Base-by-base conservation (phyloP, 2,113 vertebrate species). In the Semnornis frantzii region DNA sequence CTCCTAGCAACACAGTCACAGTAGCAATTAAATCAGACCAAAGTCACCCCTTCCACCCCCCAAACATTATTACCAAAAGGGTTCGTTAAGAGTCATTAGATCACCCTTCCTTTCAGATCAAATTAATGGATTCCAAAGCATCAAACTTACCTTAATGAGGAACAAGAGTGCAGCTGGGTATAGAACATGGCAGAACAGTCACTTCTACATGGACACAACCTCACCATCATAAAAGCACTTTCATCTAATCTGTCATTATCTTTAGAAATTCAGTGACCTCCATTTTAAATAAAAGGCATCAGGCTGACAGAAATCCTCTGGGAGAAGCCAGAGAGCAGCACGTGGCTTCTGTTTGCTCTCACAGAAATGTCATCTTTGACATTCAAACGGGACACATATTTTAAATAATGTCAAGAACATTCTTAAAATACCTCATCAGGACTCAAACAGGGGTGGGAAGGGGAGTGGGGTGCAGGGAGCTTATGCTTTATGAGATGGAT, bases 401-500 rank as follows among this genome's bases (percentile, higher is more conserved):
- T 97, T 91, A 97, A 97, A 96, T 96, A 92, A 97, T 97, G 94
- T 95, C 96, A 97, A 88, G 93, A 95, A 96, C 94, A 94, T 93
- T 95, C 94, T 97, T 81, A 91, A 95, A 97, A 97, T 92, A 96
- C 94, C 94, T 97, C 92, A 75, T 93, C 92, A 87, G 89, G 94
- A 92, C 92, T 96, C 86, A 88, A 85, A 97, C 9, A 18, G 69
- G 84, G 89, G 91, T 68, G 87, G 90, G 82, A 33, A 48, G 73
- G 34, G 31, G 73, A 33, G 55, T 46, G 60, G 87, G 81, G 74
- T 85, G 87, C 0, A 16, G 92, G 77, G 80, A 94, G 87, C 91
- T 94, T 82, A 98, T 98, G 98, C 95, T 97, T 96, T 79, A 98
- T 98, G 98, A 97, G 93, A 98, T 98, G 98, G 94, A 97, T 97